Base-by-base conservation (phyloP, 2,113 vertebrate species). In the Merops nubicus region DNA sequence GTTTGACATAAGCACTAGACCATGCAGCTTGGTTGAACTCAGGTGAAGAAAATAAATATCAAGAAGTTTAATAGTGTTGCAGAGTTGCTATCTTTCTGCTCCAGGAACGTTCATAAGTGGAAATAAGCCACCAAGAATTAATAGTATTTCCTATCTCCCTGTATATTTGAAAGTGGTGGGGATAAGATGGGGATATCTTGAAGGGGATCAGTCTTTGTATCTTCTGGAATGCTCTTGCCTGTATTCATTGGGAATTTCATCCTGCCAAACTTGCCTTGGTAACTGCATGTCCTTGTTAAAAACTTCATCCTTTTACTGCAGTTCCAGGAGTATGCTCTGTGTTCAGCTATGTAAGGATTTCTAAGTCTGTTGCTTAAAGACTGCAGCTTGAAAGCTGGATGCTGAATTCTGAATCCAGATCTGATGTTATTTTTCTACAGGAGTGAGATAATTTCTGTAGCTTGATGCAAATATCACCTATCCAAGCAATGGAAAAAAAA, bases 11-110 rank as follows among this genome's bases (percentile, higher is more conserved):
- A 8, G 64, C 79, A 92, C 79, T 70, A 73, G 75, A 80, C 69
- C 59, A 65, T 31, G 60, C 42, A 67, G 7, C 7, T 64, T 73
- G 64, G 57, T 11, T 86, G 75, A 83, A 89, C 36, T 85, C 42
- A 36, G 67, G 40, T 91, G 70, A 87, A 83, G 69, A 70, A 93
- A 91, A n/a, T 29, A 96, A 91, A 48, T 40, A 88, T 48, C 19
- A 57, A 16, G 36, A 89, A 94, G 23, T 73, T 89, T 63, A 69
- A 42, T 54, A 64, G 15, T 23, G 15, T 45, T 80, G 5, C 8
- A 60, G 73, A 85, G 28, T 79, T 87, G 10, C 60, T 91, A 48
- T 80, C 57, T 72, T 73, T 13, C 51, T 83, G n/a, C 17, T 86
- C 57, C 34, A 80, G 23, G 31, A 89, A 15, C 11, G 47, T 69